phyloP scores from a whole-genome alignment of 2,113 vertebrate species.

The Sinocyclocheilus grahami region DNA sequence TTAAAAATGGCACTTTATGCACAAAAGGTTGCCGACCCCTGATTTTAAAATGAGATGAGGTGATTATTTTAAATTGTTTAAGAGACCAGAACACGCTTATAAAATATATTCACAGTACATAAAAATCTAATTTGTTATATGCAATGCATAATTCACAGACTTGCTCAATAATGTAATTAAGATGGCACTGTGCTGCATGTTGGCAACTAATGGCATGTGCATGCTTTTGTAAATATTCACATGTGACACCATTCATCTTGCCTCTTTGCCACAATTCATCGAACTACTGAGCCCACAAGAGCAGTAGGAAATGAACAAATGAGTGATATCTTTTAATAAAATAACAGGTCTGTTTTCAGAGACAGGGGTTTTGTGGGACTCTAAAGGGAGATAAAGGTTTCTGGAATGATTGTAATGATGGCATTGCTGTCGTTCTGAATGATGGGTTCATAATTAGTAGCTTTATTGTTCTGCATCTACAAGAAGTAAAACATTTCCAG shows the following conservation, averaged over 20 bases:
- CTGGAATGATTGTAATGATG: conserved; percentile 3
- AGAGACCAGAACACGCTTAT: background rate
- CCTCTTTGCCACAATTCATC: background rate
- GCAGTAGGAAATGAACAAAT: background rate
- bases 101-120: background rate
- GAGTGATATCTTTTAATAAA: background rate
- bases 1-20: too few species aligned
- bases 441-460: conserved; percentile 24
- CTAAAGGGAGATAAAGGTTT: background rate
- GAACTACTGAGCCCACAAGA: background rate
- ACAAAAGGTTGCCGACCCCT: too few species aligned
- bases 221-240: conserved; percentile 11
- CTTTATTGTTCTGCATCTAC: conserved; percentile 14
- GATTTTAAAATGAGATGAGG: background rate
- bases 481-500: conserved; percentile 38
- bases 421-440: background rate
- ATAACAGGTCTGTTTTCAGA: background rate
- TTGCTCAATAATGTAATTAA: background rate
- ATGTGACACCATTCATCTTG: conserved; percentile 11
- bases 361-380: background rate
- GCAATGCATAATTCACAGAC: background rate
- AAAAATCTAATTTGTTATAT: background rate
- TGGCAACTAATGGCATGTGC: background rate
- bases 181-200: background rate
- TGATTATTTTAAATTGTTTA: background rate